Conservation (phyloP, 2,888 invertebrate genomes). For the Xestia rhomboidea region DNA sequence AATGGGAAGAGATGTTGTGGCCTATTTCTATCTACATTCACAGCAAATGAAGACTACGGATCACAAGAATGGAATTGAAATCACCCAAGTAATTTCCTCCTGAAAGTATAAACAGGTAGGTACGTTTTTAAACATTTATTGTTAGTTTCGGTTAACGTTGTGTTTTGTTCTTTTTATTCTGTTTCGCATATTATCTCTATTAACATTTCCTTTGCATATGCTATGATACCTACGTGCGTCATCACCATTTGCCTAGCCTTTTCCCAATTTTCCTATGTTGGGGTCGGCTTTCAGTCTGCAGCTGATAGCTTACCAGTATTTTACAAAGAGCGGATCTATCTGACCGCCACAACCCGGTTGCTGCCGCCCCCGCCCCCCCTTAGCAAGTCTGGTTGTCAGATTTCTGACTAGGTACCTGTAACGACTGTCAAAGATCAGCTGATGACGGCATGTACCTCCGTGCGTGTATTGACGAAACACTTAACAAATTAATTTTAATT, state of each 20-base stretch:
- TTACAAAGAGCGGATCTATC: not conserved
- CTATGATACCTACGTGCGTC: conserved; percentile 15
- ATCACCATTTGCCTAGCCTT: not conserved
- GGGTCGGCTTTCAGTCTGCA: not conserved
- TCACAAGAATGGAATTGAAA: conserved; percentile 27
- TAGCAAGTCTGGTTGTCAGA: not conserved
- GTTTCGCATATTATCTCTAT: conserved; percentile 32
- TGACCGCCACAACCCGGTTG: not conserved
- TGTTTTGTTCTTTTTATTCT: conserved; percentile 41
- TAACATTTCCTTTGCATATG: conserved; percentile 21
- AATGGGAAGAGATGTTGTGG: not conserved
- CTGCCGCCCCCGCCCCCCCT: too few relatives aligned
- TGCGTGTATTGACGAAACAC: not conserved
- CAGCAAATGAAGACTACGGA: not conserved
- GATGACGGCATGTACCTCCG: too few relatives aligned
- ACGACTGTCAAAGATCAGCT: not conserved
- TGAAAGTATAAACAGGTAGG: conserved; percentile 14
- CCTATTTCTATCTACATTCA: not conserved
- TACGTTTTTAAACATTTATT: conserved; percentile 26
- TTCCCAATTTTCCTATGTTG: not conserved
- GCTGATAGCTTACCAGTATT: not conserved
- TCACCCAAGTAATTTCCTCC: conserved; percentile 24
- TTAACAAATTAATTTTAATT: conserved; percentile 1
- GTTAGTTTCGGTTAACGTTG: conserved; percentile 20
- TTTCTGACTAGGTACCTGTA: not conserved